Evolutionary conservation across 2,797 vertebrate species (phyloP).

Genomic region (Hemitrygon akajei): DNA sequence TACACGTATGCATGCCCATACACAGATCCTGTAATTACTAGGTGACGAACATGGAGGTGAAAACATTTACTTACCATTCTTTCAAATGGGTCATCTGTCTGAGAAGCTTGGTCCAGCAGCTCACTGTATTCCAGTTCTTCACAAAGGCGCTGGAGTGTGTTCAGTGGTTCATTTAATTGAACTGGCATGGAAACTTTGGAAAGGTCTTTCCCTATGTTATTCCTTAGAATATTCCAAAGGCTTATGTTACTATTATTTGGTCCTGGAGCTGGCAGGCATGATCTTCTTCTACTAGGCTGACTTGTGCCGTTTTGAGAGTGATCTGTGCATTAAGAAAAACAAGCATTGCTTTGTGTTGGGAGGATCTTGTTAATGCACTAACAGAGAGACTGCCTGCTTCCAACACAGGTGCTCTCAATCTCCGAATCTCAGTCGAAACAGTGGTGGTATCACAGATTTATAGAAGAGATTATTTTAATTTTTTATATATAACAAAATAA

Average conservation of each 20-base stretch:
- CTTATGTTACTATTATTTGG: constrained; percentile 82
- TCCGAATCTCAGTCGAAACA: background rate
- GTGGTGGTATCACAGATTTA: background rate
- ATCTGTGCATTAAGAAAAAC: constrained; percentile 35
- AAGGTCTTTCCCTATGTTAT: constrained; percentile 95
- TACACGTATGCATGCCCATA: background rate
- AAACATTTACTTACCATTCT: constrained; percentile 72
- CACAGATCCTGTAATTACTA: background rate
- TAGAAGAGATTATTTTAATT: background rate
- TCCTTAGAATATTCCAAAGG: constrained; percentile 92
- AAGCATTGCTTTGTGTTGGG: background rate
- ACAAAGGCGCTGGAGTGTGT: constrained; percentile 86
- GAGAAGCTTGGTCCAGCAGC: constrained; percentile 76
- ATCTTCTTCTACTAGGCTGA: constrained; percentile 53
- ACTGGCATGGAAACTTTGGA: constrained; percentile 97
- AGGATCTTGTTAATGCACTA: background rate
- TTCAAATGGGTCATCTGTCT: constrained; percentile 65
- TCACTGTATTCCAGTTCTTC: constrained; percentile 96
- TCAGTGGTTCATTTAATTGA: constrained; percentile 86
- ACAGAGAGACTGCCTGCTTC: background rate
- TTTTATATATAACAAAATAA: too few species aligned
- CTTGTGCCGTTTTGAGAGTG: constrained; percentile 45
- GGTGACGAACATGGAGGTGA: background rate
- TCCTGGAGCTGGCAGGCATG: constrained; percentile 71
- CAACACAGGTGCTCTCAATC: background rate